Conservation (phyloP, 1,140 invertebrate species). For the Heliconius nattereri region DNA sequence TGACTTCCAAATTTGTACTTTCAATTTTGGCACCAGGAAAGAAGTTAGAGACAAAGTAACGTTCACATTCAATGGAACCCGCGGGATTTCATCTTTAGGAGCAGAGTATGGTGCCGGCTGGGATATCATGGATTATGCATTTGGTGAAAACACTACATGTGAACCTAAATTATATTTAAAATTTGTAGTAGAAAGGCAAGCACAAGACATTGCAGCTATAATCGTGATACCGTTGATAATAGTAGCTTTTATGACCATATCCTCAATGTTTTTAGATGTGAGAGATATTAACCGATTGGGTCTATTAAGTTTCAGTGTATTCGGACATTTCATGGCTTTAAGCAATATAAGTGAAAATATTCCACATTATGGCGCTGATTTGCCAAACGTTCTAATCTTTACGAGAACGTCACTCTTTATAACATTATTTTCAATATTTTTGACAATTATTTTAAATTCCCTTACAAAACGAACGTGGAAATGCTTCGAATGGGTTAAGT, state of each 20-base stretch:
- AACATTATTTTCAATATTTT: conserved; percentile 38
- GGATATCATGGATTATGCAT: conserved; percentile 44
- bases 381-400: conserved; percentile 49
- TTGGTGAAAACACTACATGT: conserved; percentile 29
- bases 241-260: conserved; percentile 43
- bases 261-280: conserved; percentile 43
- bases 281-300: conserved; percentile 31
- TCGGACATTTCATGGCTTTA: conserved; percentile 48
- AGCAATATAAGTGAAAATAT: conserved; percentile 40
- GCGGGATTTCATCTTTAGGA: conserved; percentile 30
- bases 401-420: conserved; percentile 44
- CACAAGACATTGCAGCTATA: conserved; percentile 39
- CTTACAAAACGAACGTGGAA: conserved; percentile 30
- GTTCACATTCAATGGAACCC: conserved; percentile 26
- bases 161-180: conserved; percentile 21
- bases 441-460: conserved; percentile 42
- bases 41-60: conserved; percentile 22
- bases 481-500: conserved; percentile 37
- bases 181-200: conserved; percentile 50
- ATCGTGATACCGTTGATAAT: conserved; percentile 46
- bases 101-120: conserved; percentile 48
- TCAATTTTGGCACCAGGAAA: conserved; percentile 33
- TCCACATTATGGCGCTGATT: conserved; percentile 44
- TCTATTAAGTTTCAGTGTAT: conserved; percentile 44
- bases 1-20: conserved; percentile 47